A percentile compares a stretch with the other conserved stretches of the same genome.
Evolutionary conservation across 2,888 invertebrate genomes (phyloP).

Genomic region (Diaperis boleti): DNA sequence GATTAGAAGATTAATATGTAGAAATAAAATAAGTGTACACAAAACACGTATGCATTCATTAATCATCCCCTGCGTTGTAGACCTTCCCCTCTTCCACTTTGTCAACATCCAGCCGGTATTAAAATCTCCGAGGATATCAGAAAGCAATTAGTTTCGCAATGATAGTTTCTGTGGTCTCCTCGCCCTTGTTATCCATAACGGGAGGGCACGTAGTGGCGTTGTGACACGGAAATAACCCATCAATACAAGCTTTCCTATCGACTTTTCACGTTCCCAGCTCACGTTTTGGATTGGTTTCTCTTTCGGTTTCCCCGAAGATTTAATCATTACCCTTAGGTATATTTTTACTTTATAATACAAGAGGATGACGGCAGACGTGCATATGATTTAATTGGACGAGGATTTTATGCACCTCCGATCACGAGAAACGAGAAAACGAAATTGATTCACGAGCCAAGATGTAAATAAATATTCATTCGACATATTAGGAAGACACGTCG

Average conservation of each 20-base stretch:
- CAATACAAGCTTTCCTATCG: conserved; percentile 59
- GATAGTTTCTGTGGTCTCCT: conserved; percentile 28
- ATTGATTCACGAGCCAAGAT: conserved; percentile 54
- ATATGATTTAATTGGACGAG: conserved; percentile 39
- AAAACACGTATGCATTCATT: too few relatives aligned
- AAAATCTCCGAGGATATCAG: too few relatives aligned
- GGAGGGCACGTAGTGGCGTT: conserved; percentile 50
- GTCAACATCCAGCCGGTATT: too few relatives aligned
- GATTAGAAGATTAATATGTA: too few relatives aligned
- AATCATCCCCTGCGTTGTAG: too few relatives aligned
- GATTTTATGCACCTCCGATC: conserved; percentile 1
- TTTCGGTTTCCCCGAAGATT: conserved; percentile 55
- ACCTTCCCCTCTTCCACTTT: too few relatives aligned
- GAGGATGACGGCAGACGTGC: conserved; percentile 20
- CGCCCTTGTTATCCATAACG: conserved; percentile 44
- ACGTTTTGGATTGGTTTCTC: conserved; percentile 62
- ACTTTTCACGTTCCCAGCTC: conserved; percentile 60
- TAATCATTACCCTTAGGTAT: conserved; percentile 56
- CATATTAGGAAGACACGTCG: conserved; percentile 45
- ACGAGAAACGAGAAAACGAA: conserved; percentile 32
- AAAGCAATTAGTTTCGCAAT: conserved; percentile 32
- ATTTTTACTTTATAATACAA: conserved; percentile 43
- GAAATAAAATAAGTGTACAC: too few relatives aligned
- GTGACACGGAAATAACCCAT: conserved; percentile 62
- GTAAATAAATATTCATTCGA: conserved; percentile 53